These are phyloP conservation scores for Calidris pugnax DNA, from an alignment of 2,113 vertebrate species.

Conservation along the genomic window DNA sequence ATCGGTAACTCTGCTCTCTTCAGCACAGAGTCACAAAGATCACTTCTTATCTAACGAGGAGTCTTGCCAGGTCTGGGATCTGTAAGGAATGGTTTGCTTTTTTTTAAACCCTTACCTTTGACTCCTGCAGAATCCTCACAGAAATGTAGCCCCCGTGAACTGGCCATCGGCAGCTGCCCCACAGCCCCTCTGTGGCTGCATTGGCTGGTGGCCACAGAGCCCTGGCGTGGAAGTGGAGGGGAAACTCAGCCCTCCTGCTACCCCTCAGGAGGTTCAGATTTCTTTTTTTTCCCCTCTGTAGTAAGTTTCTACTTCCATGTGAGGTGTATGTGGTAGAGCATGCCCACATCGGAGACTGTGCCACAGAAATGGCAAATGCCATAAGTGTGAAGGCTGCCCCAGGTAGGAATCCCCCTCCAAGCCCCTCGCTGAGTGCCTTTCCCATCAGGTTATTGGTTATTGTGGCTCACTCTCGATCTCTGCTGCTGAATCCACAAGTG, in stretches of 20 bases:
- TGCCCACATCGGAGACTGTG: fast-evolving
- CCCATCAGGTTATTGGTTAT: not conserved
- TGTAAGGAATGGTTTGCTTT: not conserved
- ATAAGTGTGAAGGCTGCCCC: not conserved
- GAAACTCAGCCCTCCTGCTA: not conserved
- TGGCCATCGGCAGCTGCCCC: not conserved
- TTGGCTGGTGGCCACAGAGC: not conserved
- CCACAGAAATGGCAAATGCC: fast-evolving
- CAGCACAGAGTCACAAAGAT: not conserved
- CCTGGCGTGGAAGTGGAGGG: fast-evolving
- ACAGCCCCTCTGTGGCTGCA: not conserved
- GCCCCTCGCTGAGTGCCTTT: not conserved
- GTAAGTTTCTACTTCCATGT: not conserved
- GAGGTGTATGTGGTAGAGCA: not conserved
- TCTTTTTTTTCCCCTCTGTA: not conserved
- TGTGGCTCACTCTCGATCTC: not conserved
- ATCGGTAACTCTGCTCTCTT: not conserved
- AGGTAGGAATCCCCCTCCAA: not conserved
- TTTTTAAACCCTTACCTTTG: not conserved
- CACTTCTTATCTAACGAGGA: not conserved
- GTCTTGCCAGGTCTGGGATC: not conserved
- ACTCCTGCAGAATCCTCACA: not conserved
- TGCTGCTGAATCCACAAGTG: not conserved
- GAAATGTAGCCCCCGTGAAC: fast-evolving
- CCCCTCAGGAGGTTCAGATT: not conserved